These are phyloP conservation scores for Tromatobia lineatoria DNA, from an alignment of 2,888 invertebrate species.

Conservation along the genomic window DNA sequence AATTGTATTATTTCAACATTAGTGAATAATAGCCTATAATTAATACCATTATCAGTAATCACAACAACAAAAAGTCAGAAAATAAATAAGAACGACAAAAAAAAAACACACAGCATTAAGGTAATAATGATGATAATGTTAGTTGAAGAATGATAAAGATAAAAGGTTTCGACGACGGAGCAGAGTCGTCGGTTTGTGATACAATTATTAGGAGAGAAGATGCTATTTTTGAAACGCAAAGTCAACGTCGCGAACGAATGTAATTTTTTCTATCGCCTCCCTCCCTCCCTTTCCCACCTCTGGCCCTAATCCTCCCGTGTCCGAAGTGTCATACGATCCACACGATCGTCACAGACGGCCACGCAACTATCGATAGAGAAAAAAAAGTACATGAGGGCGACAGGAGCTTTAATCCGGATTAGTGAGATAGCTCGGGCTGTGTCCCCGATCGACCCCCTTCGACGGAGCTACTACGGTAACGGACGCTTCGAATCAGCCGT, in stretches of 20 bases:
- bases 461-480: conserved; percentile 46
- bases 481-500: conserved; percentile 76
- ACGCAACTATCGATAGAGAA: conserved; percentile 40
- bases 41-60: conserved; percentile 50
- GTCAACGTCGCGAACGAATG: conserved; percentile 60
- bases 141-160: conserved; percentile 35
- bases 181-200: conserved; percentile 61
- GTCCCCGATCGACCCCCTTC: conserved; percentile 24
- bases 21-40: conserved; percentile 52
- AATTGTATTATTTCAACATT: conserved; percentile 46
- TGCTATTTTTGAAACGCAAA: conserved; percentile 61
- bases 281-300: neutral
- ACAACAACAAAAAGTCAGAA: conserved; percentile 11
- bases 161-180: conserved; percentile 48
- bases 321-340: conserved; percentile 42
- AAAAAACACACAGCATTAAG: conserved; percentile 19
- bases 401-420: conserved; percentile 48
- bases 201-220: conserved; percentile 64
- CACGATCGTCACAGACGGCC: conserved; percentile 27
- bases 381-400: conserved; percentile 18
- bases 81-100: conserved; percentile 20
- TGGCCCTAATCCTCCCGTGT: neutral
- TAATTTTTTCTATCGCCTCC: conserved; percentile 65
- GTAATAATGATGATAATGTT: conserved; percentile 32
- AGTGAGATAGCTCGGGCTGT: conserved; percentile 43